Percentiles rank a stretch among this genome's conserved stretches.
These are phyloP conservation scores for Neria commutata DNA, from an alignment of 2,888 invertebrate species.

Conservation along the genomic window DNA sequence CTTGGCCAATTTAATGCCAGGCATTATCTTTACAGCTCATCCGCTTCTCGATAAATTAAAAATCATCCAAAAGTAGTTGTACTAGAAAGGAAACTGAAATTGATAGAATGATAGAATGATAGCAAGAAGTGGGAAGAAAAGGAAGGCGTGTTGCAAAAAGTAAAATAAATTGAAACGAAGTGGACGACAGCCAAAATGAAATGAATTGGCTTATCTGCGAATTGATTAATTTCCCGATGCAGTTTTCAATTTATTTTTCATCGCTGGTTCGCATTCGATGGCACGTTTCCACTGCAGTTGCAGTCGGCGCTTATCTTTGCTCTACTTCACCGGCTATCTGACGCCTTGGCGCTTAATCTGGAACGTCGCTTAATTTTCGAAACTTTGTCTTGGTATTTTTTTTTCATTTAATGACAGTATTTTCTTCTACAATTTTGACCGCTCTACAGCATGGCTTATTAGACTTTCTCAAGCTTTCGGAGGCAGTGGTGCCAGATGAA, in stretches of 20 bases:
- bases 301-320: too few relatives aligned
- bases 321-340: too few relatives aligned
- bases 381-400: too few relatives aligned
- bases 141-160: constrained; percentile 1
- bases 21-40: not conserved
- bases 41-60: constrained; percentile 12
- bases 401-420: too few relatives aligned
- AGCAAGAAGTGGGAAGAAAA: not conserved
- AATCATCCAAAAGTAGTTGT: constrained; percentile 4
- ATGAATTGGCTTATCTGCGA: constrained; percentile 20
- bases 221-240: constrained; percentile 28
- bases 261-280: not conserved
- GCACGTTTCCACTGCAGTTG: not conserved
- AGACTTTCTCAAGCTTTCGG: too few relatives aligned
- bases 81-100: not conserved
- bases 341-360: not conserved
- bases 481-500: too few relatives aligned
- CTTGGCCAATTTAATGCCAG: not conserved
- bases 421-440: too few relatives aligned
- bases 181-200: constrained; percentile 22
- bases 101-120: too few relatives aligned
- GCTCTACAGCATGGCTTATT: too few relatives aligned
- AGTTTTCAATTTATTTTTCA: not conserved
- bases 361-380: too few relatives aligned
- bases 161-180: constrained; percentile 4